Base-by-base conservation (phyloP, 1,140 invertebrate genomes). In the Limonius californicus region DNA sequence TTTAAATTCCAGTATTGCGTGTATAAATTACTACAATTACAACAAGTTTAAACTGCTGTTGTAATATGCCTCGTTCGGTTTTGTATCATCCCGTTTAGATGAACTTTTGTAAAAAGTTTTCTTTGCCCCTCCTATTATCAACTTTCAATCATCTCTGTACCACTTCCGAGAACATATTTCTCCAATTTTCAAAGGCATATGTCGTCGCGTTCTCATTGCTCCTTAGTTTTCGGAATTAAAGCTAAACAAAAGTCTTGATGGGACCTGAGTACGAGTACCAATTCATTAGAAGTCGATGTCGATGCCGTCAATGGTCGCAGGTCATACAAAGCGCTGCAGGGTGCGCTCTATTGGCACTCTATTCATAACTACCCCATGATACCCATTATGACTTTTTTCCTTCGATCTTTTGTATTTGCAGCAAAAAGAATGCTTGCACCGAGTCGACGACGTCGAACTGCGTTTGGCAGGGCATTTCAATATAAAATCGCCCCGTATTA, bases 351-450 rank as follows among this genome's bases (percentile, higher is more conserved):
- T 68, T 66, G 68, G 66, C 63, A 67, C 55, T 65, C 66, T 64
- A 72, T 70, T 72, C 67, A 67, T 56, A 64, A 61, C 65, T 62
- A 62, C 70, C 70, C 70, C 70, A 63, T 66, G 70, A 72, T 68
- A 67, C 63, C 68, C 60, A 68, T 69, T 72, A 61, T 65, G 70
- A 72, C 69, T 67, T 72, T 72, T 72, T 70, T 67, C 57, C 68
- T 70, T 67, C 64, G 67, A 66, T 71, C 65, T 68, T 65, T 68
- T 71, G 62, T 69, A 47, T 57, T 55, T 20, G 30, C 57, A 35
- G 60, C 61, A 60, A 54, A 21, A 43, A 61, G 54, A 39, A 19
- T 39, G 35, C 35, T 57, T 19, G 55, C 54, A 32, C 45, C 23
- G 45, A 39, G 19, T 56, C 35, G 53, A 18, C 50, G 50, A 55